These are phyloP conservation scores for Nixonia krombeini DNA, from an alignment of 1,140 invertebrate species.

Conservation along the genomic window DNA sequence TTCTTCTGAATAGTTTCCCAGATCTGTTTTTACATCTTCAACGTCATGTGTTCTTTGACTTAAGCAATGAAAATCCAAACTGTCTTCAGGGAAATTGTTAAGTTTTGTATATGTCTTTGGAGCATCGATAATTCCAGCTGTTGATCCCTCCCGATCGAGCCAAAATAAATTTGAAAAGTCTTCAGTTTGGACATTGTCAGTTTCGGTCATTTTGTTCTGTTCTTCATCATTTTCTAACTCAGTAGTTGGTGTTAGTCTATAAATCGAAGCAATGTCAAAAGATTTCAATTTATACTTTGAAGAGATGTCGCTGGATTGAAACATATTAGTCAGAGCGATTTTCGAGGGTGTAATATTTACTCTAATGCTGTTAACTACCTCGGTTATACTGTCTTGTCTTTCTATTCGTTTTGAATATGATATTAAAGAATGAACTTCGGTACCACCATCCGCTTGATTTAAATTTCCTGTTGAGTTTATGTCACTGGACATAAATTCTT, in stretches of 20 bases:
- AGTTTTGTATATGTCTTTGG: too few species aligned
- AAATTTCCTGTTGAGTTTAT: slow-evolving; percentile 1
- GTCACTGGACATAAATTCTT: not conserved
- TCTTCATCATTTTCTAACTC: slow-evolving; percentile 25
- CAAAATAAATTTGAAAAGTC: slow-evolving; percentile 5
- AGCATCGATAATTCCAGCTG: too few species aligned
- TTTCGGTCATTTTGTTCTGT: too few species aligned
- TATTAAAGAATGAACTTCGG: not conserved
- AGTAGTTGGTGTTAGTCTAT: slow-evolving; percentile 59
- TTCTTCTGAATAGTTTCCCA: too few species aligned
- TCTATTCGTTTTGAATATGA: slow-evolving; percentile 15
- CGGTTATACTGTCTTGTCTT: slow-evolving; percentile 53
- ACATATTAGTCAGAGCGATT: slow-evolving; percentile 24
- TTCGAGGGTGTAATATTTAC: slow-evolving; percentile 51
- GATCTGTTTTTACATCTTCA: too few species aligned
- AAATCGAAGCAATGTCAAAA: slow-evolving; percentile 58
- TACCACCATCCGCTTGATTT: too few species aligned
- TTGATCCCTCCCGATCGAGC: slow-evolving; percentile 16
- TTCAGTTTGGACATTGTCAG: too few species aligned
- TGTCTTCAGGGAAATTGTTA: too few species aligned
- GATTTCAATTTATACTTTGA: slow-evolving; percentile 59
- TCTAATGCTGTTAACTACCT: slow-evolving; percentile 58
- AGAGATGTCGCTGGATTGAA: slow-evolving; percentile 32
- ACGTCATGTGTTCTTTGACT: too few species aligned
- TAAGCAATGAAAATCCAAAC: too few species aligned